Evolutionary conservation across 2,888 invertebrate species (phyloP).

Genomic region (Tiliacea aurago): DNA sequence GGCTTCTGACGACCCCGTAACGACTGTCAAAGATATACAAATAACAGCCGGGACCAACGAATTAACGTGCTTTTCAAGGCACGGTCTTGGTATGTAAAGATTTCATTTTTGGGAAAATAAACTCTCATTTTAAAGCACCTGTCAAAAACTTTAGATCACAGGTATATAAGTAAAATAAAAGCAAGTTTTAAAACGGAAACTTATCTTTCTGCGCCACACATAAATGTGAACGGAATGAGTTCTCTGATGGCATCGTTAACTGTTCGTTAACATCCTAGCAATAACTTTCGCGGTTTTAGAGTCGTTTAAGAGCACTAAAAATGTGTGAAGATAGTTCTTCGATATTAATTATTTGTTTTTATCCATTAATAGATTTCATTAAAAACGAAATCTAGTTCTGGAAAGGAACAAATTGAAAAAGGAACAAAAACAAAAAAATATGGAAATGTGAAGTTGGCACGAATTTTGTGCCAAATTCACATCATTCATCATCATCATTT

Average conservation of each 20-base stretch:
- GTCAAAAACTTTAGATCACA: constrained; percentile 29
- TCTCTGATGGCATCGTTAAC: constrained; percentile 47
- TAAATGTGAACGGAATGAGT: constrained; percentile 50
- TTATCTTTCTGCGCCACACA: constrained; percentile 38
- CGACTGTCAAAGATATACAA: too few relatives aligned
- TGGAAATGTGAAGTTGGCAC: too few relatives aligned
- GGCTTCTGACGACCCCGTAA: too few relatives aligned
- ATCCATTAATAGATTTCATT: not conserved
- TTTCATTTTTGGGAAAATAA: not conserved
- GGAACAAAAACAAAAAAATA: too few relatives aligned
- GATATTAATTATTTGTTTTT: not conserved
- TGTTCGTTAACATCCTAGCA: constrained; percentile 31
- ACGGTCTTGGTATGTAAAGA: too few relatives aligned
- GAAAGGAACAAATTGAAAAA: too few relatives aligned
- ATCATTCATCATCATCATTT: too few relatives aligned
- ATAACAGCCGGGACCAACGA: too few relatives aligned
- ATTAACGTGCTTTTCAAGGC: too few relatives aligned
- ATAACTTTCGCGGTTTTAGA: constrained; percentile 34
- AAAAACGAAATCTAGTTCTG: too few relatives aligned
- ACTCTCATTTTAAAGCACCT: not conserved
- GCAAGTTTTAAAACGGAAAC: constrained; percentile 34
- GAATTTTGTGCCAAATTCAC: too few relatives aligned
- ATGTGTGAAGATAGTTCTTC: not conserved
- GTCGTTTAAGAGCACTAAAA: constrained; percentile 17
- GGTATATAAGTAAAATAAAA: constrained; percentile 41